These are phyloP conservation scores for Papilio helenus DNA, from an alignment of 1,140 invertebrate species.

Conservation along the genomic window DNA sequence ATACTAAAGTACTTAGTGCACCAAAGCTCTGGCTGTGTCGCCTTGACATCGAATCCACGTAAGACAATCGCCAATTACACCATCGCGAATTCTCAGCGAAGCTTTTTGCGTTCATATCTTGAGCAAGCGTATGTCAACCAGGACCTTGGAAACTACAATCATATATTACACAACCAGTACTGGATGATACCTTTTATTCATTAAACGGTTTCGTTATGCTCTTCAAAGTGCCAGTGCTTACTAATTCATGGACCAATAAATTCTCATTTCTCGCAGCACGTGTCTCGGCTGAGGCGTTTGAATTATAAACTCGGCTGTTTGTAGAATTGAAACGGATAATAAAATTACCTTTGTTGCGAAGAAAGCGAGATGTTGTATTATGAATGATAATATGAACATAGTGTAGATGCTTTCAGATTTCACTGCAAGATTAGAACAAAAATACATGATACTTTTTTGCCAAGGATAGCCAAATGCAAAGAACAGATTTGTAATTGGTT, in stretches of 20 bases:
- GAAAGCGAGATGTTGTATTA: slow-evolving; percentile 1
- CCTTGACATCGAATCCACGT: slow-evolving; percentile 43
- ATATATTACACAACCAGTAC: background rate
- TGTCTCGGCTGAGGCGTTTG: slow-evolving; percentile 28
- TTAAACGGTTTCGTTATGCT: slow-evolving; percentile 29
- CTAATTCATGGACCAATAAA: slow-evolving; percentile 35
- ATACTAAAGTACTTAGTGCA: background rate
- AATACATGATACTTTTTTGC: too few relatives aligned
- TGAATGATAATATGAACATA: background rate
- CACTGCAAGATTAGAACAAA: background rate
- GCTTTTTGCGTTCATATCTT: slow-evolving; percentile 50
- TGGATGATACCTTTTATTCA: slow-evolving; percentile 24
- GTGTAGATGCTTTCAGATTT: background rate
- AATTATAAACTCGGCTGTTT: slow-evolving; percentile 34
- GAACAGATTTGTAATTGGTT: background rate
- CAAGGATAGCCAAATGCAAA: too few relatives aligned
- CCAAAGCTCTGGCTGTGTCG: slow-evolving; percentile 35
- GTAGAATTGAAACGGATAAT: slow-evolving; percentile 22
- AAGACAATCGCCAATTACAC: slow-evolving; percentile 56
- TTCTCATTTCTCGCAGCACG: slow-evolving; percentile 31
- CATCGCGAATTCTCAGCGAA: slow-evolving; percentile 49
- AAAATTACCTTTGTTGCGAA: slow-evolving; percentile 20
- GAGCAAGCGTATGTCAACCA: slow-evolving; percentile 28
- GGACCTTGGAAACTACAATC: background rate
- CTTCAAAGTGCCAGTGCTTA: slow-evolving; percentile 34